phyloP scores from a whole-genome alignment of 2,797 vertebrate species.

The Poeciliopsis turneri region DNA sequence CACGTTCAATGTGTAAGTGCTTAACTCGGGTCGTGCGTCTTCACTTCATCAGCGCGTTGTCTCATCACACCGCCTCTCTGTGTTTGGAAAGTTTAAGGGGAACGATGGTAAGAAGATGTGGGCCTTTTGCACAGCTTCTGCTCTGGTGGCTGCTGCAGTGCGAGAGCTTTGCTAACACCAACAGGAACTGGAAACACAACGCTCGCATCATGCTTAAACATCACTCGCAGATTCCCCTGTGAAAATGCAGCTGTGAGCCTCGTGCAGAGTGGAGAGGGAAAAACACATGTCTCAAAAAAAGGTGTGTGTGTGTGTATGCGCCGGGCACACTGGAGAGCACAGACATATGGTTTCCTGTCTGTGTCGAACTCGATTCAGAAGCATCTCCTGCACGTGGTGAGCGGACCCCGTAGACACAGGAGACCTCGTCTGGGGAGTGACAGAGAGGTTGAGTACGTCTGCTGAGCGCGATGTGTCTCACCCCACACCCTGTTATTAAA shows the following conservation, averaged over 20 bases:
- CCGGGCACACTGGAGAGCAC: constrained; percentile 78
- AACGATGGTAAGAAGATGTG: not conserved
- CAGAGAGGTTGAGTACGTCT: constrained; percentile 27
- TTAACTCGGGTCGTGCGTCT: not conserved
- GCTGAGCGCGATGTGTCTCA: not conserved
- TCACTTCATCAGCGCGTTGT: not conserved
- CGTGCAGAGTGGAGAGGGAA: constrained; percentile 13
- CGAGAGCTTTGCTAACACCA: constrained; percentile 28
- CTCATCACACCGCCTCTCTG: not conserved
- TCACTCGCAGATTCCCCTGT: constrained; percentile 48
- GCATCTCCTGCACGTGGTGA: constrained; percentile 86
- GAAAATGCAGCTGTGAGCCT: constrained; percentile 16
- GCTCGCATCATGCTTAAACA: constrained; percentile 34
- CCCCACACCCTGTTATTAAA: constrained; percentile 4
- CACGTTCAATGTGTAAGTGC: not conserved
- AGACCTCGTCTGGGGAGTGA: constrained; percentile 31
- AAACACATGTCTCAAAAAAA: not conserved
- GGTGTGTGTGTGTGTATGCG: constrained; percentile 6
- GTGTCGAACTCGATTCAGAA: constrained; percentile 88
- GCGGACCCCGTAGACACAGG: constrained; percentile 49
- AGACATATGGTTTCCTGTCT: constrained; percentile 98
- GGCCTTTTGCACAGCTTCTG: not conserved
- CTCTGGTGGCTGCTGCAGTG: not conserved
- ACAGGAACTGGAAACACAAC: constrained; percentile 52
- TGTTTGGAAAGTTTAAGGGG: not conserved